phyloP scores from a whole-genome alignment of 2,113 vertebrate genomes.

The Myodes glareolus region DNA sequence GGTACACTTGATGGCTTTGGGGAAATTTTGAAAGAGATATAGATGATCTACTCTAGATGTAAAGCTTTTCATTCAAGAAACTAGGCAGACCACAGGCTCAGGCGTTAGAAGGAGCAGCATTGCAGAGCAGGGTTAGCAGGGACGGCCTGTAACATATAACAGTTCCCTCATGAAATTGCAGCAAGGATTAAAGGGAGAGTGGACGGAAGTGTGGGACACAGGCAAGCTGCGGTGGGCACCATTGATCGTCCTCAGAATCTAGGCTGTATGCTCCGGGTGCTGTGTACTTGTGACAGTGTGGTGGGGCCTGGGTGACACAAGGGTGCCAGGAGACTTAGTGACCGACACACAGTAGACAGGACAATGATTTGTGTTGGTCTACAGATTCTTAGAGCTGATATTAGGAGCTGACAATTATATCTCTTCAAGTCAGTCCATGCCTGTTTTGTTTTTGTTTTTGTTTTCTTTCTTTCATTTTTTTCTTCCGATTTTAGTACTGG shows the following conservation, averaged over 20 bases:
- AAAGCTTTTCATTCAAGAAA: neutral
- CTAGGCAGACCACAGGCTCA: accelerated
- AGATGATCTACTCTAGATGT: neutral
- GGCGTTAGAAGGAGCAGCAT: neutral
- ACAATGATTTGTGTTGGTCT: neutral
- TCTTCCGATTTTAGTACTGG: conserved; percentile 89
- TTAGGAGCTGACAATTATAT: too few relatives aligned
- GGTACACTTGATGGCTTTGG: neutral
- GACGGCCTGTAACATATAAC: accelerated
- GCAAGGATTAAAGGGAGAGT: neutral
- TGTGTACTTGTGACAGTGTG: accelerated
- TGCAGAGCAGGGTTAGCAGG: too few relatives aligned
- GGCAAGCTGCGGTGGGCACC: accelerated
- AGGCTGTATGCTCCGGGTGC: accelerated
- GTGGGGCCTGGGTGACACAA: neutral
- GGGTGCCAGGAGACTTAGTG: neutral
- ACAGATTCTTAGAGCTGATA: neutral
- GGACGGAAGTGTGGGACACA: accelerated
- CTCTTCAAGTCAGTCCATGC: neutral
- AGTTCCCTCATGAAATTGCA: neutral
- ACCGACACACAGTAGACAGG: neutral
- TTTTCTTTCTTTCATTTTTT: conserved; percentile 18
- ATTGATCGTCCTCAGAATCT: neutral
- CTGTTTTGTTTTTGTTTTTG: neutral
- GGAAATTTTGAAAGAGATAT: neutral